phyloP scores from a whole-genome alignment of 2,113 vertebrate species.

The Hiodon alosoides region DNA sequence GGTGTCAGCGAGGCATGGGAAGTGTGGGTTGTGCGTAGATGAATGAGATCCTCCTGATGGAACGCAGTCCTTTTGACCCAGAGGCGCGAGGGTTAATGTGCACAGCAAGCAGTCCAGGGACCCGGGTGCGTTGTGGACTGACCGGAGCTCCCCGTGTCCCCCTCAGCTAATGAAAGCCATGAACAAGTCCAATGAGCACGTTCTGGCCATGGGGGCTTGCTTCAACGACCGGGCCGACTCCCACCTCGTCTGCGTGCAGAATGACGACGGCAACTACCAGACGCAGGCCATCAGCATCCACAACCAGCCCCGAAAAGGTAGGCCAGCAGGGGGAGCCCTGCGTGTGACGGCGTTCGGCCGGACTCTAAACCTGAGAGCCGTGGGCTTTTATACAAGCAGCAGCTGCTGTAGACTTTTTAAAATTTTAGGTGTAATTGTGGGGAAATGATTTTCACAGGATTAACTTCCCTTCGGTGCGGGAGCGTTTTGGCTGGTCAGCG shows the following conservation, averaged over 20 bases:
- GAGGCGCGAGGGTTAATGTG: too few relatives aligned
- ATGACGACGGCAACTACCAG: slow-evolving; percentile 96
- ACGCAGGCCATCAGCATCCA: slow-evolving; percentile 99
- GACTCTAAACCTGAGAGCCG: not conserved
- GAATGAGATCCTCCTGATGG: not conserved
- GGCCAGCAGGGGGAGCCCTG: slow-evolving; percentile 11
- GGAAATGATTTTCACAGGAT: not conserved
- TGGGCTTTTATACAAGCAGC: not conserved
- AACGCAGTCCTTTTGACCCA: too few relatives aligned
- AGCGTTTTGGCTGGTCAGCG: too few relatives aligned
- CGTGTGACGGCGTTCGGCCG: not conserved
- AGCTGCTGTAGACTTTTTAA: not conserved
- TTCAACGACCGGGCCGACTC: slow-evolving; percentile 95
- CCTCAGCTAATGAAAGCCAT: slow-evolving; percentile 97
- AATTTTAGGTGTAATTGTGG: not conserved
- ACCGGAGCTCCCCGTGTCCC: slow-evolving; percentile 33
- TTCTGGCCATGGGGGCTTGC: slow-evolving; percentile 89
- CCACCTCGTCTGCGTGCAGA: slow-evolving; percentile 94
- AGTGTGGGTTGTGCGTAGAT: not conserved
- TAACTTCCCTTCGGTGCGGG: too few relatives aligned
- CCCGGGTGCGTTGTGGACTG: not conserved
- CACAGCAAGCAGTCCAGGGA: not conserved
- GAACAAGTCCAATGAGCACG: slow-evolving; percentile 98
- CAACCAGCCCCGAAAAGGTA: slow-evolving; percentile 91
- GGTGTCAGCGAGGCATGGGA: too few relatives aligned